These are phyloP conservation scores for Centrocercus urophasianus DNA, from an alignment of 2,113 vertebrate genomes.

Conservation along the genomic window DNA sequence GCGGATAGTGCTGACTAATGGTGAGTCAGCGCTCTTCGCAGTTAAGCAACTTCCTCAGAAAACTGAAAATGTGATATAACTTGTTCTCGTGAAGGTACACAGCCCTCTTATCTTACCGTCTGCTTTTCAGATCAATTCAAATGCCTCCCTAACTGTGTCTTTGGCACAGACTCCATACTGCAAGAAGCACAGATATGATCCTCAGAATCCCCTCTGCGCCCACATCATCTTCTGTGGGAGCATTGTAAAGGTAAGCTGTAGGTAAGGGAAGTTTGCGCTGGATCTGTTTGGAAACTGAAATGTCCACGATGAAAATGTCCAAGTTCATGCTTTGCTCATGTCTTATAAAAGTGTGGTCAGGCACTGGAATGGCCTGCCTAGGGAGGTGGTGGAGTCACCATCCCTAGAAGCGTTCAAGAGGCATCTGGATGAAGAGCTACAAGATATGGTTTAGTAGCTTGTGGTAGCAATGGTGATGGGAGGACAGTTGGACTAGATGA, in stretches of 20 bases:
- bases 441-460: too few species aligned
- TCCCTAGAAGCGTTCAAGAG: too few species aligned
- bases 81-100: not conserved
- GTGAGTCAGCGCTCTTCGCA: constrained; percentile 63
- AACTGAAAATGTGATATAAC: not conserved
- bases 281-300: not conserved
- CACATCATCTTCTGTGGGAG: constrained; percentile 90
- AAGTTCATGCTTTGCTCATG: too few species aligned
- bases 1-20: constrained; percentile 22
- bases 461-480: too few species aligned
- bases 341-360: too few species aligned
- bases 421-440: too few species aligned
- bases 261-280: not conserved
- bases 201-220: constrained; percentile 93
- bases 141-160: constrained; percentile 90
- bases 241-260: constrained; percentile 81
- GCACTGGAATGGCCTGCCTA: too few species aligned
- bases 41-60: not conserved
- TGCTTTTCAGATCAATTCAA: constrained; percentile 83
- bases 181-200: constrained; percentile 85
- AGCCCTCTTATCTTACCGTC: not conserved
- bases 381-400: too few species aligned
- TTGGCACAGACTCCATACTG: constrained; percentile 93
- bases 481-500: too few species aligned
- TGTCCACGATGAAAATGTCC: not conserved